Percentiles rank a stretch among this genome's conserved stretches.
These are phyloP conservation scores for Onychomys leucogaster DNA, from an alignment of 2,797 vertebrate species.

Conservation along the genomic window DNA sequence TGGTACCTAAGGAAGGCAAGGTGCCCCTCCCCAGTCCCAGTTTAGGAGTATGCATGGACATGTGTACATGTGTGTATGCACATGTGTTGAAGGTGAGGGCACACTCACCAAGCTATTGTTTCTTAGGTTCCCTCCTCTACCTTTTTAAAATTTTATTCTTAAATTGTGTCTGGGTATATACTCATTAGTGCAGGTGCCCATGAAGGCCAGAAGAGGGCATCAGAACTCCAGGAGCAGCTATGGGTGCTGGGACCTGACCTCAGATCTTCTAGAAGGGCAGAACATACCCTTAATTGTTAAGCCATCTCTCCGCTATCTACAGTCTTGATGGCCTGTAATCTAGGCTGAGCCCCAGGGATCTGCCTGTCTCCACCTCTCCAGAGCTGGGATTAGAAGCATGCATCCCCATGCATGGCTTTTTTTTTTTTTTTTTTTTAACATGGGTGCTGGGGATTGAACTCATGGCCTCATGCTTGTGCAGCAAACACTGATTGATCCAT, in stretches of 20 bases:
- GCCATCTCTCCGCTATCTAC: not conserved
- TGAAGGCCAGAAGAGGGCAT: not conserved
- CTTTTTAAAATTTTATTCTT: not conserved
- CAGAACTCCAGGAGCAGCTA: not conserved
- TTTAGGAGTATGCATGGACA: not conserved
- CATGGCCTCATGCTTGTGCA: not conserved
- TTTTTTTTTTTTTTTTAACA: not conserved
- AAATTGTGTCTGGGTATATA: not conserved
- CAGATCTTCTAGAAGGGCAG: not conserved
- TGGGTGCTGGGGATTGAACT: not conserved
- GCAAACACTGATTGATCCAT: not conserved
- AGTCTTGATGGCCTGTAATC: not conserved
- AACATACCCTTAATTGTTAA: not conserved
- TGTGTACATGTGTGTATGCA: not conserved
- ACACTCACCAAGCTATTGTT: not conserved
- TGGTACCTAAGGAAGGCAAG: rapidly evolving
- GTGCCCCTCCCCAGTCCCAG: not conserved
- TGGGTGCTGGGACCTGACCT: not conserved
- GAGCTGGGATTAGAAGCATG: not conserved
- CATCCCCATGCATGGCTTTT: not conserved
- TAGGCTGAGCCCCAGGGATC: not conserved
- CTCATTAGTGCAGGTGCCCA: not conserved
- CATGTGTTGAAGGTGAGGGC: not conserved
- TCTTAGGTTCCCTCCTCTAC: not conserved
- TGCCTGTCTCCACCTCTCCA: not conserved